Evolutionary conservation across 2,113 vertebrate genomes (phyloP).

Genomic region (Mobula hypostoma): DNA sequence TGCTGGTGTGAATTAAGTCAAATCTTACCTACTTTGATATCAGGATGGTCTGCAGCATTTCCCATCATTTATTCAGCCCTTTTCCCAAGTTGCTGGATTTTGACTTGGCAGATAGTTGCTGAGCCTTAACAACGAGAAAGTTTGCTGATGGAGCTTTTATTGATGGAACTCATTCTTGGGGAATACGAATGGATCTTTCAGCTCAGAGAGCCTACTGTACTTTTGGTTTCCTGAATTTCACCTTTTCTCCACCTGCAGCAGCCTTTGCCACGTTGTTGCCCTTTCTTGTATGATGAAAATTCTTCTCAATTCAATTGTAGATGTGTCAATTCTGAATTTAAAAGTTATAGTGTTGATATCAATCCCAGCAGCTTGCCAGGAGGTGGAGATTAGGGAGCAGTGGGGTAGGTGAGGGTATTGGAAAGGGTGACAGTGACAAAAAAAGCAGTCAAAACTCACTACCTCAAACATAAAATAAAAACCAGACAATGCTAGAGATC

Average conservation of each 20-base stretch:
- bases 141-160: too few species aligned
- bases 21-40: not conserved
- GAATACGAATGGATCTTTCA: too few species aligned
- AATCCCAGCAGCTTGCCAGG: not conserved
- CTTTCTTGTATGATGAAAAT: not conserved
- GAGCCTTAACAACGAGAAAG: too few species aligned
- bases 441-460: too few species aligned
- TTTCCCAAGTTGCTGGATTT: not conserved
- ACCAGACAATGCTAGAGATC: too few species aligned
- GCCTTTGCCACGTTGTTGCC: not conserved
- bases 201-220: too few species aligned
- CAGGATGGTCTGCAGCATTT: not conserved
- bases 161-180: too few species aligned
- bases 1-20: not conserved
- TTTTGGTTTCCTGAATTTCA: too few species aligned
- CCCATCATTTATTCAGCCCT: not conserved
- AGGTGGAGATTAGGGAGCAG: not conserved
- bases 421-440: too few species aligned
- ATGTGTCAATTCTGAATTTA: not conserved
- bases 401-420: too few species aligned
- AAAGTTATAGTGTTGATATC: not conserved
- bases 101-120: not conserved
- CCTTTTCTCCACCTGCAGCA: not conserved
- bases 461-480: too few species aligned
- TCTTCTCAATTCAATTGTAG: not conserved